A percentile compares a stretch with the other conserved stretches of the same genome.
Conservation (phyloP, 2,797 vertebrate species). For the Scolopax rusticola region DNA sequence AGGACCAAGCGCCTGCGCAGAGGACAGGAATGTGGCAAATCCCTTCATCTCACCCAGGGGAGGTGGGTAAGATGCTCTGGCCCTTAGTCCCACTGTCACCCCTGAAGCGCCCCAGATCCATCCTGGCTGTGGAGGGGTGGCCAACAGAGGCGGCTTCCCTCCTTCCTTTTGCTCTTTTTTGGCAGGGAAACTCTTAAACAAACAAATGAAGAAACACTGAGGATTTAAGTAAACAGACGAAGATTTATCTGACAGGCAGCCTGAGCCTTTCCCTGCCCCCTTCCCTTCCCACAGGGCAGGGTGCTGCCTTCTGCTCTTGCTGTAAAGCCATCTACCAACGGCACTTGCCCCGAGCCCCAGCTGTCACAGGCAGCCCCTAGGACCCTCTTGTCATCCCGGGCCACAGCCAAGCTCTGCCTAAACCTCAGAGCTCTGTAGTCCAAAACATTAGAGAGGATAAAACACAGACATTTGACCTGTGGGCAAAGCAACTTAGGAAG, state of each 20-base stretch:
- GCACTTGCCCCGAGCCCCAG: not conserved
- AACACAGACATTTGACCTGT: not conserved
- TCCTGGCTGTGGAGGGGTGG: constrained; percentile 1
- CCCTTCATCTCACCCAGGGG: rapidly evolving
- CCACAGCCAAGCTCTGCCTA: not conserved
- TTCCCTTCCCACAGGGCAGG: constrained; percentile 5
- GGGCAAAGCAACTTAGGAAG: not conserved
- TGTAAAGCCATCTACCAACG: not conserved
- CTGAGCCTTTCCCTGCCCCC: constrained; percentile 18
- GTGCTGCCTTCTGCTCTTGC: not conserved
- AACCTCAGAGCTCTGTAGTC: not conserved
- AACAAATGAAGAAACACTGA: constrained; percentile 72
- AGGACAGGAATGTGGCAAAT: rapidly evolving
- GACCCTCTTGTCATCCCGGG: not conserved
- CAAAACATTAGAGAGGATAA: not conserved
- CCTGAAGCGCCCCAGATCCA: not conserved
- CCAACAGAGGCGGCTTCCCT: constrained; percentile 15
- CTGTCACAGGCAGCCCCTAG: not conserved
- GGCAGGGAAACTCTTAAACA: constrained; percentile 73
- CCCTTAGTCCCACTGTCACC: not conserved
- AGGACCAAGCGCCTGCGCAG: not conserved
- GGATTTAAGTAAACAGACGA: constrained; percentile 68
- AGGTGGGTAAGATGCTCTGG: not conserved
- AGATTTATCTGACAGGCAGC: constrained; percentile 61
- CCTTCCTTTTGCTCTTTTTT: constrained; percentile 72